These are phyloP conservation scores for Chiroxiphia lanceolata DNA, from an alignment of 2,797 vertebrate genomes.

Conservation along the genomic window DNA sequence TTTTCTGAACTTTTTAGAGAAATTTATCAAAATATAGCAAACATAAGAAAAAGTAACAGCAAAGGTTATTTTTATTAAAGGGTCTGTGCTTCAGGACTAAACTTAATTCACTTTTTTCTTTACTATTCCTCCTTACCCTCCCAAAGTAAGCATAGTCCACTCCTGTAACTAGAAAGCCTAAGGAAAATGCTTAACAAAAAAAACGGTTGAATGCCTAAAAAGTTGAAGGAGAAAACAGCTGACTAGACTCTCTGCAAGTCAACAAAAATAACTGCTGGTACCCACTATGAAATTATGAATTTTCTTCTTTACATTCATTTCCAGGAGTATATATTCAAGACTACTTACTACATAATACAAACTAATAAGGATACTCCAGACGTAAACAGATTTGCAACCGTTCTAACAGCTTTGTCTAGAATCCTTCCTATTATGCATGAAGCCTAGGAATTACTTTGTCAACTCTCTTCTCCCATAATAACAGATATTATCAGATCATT, in stretches of 20 bases:
- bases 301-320: neutral
- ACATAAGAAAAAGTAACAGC: neutral
- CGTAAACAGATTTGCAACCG: neutral
- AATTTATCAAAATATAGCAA: neutral
- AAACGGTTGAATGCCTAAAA: neutral
- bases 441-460: neutral
- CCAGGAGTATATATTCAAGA: neutral
- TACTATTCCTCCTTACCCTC: neutral
- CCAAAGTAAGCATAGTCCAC: neutral
- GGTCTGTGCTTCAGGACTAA: neutral
- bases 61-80: neutral
- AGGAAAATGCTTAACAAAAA: neutral
- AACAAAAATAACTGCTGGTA: neutral
- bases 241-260: neutral
- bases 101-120: neutral
- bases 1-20: neutral
- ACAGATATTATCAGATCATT: neutral
- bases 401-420: neutral
- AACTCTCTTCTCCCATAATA: neutral
- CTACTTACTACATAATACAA: neutral
- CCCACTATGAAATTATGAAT: neutral
- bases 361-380: neutral
- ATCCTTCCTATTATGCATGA: neutral
- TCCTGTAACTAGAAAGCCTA: neutral
- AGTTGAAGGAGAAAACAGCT: neutral